A percentile compares a stretch with the other conserved stretches of the same genome.
phyloP scores from a whole-genome alignment of 2,113 vertebrate species.

The Channa maculata region DNA sequence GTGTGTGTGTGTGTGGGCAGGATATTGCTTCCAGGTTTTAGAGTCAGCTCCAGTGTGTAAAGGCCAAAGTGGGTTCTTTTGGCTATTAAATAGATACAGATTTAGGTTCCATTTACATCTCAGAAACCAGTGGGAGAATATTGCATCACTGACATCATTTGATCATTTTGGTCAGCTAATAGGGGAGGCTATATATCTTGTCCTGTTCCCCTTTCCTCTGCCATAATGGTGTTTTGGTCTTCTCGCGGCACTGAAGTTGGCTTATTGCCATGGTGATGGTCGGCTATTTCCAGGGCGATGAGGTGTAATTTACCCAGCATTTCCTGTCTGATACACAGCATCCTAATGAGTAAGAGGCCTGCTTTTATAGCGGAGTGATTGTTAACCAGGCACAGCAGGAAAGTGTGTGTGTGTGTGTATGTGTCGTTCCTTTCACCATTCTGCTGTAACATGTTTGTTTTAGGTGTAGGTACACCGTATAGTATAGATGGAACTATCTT shows the following conservation, averaged over 20 bases:
- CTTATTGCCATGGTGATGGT: constrained; percentile 73
- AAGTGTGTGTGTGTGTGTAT: constrained; percentile 20
- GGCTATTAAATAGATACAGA: constrained; percentile 38
- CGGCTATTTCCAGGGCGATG: constrained; percentile 69
- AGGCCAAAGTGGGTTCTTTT: constrained; percentile 37
- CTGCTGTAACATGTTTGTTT: constrained; percentile 26
- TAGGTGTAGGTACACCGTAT: constrained; percentile 21
- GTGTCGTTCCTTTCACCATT: constrained; percentile 15
- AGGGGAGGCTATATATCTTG: neutral
- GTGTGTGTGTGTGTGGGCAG: constrained; percentile 62
- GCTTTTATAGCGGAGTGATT: constrained; percentile 75
- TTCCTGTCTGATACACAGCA: constrained; percentile 80
- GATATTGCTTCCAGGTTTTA: constrained; percentile 74
- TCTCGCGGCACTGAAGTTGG: constrained; percentile 72
- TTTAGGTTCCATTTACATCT: constrained; percentile 41
- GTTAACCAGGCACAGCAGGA: constrained; percentile 63
- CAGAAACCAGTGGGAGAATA: constrained; percentile 5
- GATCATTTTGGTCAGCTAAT: neutral
- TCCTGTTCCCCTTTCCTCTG: constrained; percentile 16
- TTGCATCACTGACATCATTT: constrained; percentile 7
- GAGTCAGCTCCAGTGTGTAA: constrained; percentile 47
- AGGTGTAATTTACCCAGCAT: constrained; percentile 79
- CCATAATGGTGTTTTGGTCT: constrained; percentile 46
- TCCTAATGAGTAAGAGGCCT: constrained; percentile 73
- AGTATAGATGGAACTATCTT: constrained; percentile 43